phyloP scores from a whole-genome alignment of 2,888 invertebrate species.

The Agrenia bidenticulata region DNA sequence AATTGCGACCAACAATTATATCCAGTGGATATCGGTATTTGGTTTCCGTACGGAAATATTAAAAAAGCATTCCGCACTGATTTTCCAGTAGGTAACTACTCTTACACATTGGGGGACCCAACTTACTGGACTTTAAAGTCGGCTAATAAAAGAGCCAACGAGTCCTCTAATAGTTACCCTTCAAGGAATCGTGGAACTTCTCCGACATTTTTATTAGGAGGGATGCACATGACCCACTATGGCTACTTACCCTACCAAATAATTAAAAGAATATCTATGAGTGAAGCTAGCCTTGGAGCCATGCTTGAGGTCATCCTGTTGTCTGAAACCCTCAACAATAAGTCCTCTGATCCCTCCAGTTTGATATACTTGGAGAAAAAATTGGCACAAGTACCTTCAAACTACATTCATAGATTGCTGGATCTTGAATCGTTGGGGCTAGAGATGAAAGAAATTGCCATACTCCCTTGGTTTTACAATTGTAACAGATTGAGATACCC shows the following conservation, averaged over 20 bases:
- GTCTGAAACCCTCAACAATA: not conserved
- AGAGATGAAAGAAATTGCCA: slow-evolving; percentile 11
- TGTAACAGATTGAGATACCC: slow-evolving; percentile 31
- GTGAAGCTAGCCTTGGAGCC: not conserved
- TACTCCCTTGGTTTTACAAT: slow-evolving; percentile 31
- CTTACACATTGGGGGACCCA: slow-evolving; percentile 26
- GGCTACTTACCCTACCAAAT: slow-evolving; percentile 29
- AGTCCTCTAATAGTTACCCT: slow-evolving; percentile 5
- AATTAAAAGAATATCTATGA: slow-evolving; percentile 15
- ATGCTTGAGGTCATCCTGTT: not conserved
- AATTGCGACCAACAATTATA: slow-evolving; percentile 2
- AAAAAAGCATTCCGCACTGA: slow-evolving; percentile 15
- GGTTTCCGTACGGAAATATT: slow-evolving; percentile 23
- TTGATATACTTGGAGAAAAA: not conserved
- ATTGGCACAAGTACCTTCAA: not conserved
- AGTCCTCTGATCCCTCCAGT: too few species aligned
- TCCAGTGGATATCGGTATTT: slow-evolving; percentile 24
- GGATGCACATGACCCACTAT: slow-evolving; percentile 30
- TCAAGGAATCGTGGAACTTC: slow-evolving; percentile 24
- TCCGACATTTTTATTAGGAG: slow-evolving; percentile 20
- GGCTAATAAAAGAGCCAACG: not conserved
- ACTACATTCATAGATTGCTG: too few species aligned
- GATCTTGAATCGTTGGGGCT: too few species aligned
- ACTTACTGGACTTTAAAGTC: slow-evolving; percentile 24
- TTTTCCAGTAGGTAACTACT: slow-evolving; percentile 17